Conservation (phyloP, 2,797 vertebrate genomes). For the Lemur catta region DNA sequence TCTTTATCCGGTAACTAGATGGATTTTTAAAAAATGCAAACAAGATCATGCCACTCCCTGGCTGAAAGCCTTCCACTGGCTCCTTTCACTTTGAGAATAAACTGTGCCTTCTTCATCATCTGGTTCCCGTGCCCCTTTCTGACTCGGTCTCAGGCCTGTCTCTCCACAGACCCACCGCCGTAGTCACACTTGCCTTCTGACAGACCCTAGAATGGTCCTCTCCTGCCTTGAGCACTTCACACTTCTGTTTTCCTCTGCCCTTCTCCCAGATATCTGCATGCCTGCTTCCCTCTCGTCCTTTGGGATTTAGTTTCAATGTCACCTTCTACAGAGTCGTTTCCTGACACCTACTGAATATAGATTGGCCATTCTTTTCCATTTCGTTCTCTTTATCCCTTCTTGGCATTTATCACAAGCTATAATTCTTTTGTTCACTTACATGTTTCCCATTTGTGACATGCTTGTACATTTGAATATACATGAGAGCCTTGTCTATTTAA, state of each 20-base stretch:
- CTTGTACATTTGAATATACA: neutral
- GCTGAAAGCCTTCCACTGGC: neutral
- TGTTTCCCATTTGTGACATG: neutral
- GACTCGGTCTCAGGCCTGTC: neutral
- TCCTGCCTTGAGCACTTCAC: neutral
- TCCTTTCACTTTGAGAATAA: neutral
- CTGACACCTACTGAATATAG: neutral
- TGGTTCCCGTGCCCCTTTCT: neutral
- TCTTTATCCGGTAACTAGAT: neutral
- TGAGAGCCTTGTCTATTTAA: neutral
- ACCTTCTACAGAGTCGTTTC: neutral
- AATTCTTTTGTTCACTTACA: neutral
- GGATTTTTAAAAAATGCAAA: slow-evolving; percentile 15
- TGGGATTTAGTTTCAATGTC: neutral
- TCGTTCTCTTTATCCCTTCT: neutral
- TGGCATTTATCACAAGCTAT: neutral
- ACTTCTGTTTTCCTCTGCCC: neutral
- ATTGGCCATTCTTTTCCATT: neutral
- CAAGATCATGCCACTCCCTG: neutral
- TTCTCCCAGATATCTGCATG: neutral
- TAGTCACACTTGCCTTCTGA: neutral
- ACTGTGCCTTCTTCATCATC: neutral
- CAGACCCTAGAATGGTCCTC: neutral
- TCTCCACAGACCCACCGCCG: too few species aligned
- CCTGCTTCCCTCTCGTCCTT: neutral